A percentile compares a stretch with the other conserved stretches of the same genome.
Conservation (phyloP, 2,797 vertebrate genomes). For the Tenualosa ilisha region DNA sequence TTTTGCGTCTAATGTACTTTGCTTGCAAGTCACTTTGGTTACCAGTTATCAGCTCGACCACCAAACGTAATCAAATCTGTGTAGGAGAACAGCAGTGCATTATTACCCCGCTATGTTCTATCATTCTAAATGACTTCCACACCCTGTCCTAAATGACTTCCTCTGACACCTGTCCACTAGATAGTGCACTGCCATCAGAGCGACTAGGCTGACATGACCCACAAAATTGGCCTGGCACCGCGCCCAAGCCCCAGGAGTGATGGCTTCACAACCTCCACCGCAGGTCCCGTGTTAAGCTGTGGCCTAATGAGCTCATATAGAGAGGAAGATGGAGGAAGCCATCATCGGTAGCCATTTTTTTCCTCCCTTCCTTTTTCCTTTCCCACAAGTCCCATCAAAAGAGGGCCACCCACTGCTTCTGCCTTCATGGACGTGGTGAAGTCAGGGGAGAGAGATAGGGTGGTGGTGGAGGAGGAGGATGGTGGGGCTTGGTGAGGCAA, state of each 20-base stretch:
- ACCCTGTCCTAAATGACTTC: not conserved
- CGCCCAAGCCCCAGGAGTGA: slow-evolving; percentile 27
- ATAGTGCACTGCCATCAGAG: not conserved
- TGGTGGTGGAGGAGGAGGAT: not conserved
- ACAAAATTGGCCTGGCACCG: slow-evolving; percentile 36
- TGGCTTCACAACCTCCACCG: not conserved
- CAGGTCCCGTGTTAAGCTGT: not conserved
- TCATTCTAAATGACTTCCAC: slow-evolving; percentile 7
- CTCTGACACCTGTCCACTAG: not conserved
- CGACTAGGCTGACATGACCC: slow-evolving; percentile 29
- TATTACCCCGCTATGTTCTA: not conserved
- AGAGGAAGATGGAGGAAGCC: slow-evolving; percentile 19
- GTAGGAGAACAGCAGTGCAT: not conserved
- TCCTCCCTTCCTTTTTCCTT: not conserved
- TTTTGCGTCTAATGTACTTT: slow-evolving; percentile 21
- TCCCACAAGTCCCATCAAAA: not conserved
- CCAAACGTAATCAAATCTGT: slow-evolving; percentile 22
- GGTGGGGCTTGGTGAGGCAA: not conserved
- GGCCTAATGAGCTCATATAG: slow-evolving; percentile 13
- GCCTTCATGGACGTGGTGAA: not conserved
- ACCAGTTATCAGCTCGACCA: not conserved
- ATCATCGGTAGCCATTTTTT: not conserved
- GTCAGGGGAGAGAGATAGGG: not conserved
- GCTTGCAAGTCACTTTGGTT: not conserved
- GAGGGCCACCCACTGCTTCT: not conserved